Percentiles rank a stretch among this genome's conserved stretches.
These are phyloP conservation scores for Pegoplata infirma DNA, from an alignment of 2,888 invertebrate species.

Conservation along the genomic window DNA sequence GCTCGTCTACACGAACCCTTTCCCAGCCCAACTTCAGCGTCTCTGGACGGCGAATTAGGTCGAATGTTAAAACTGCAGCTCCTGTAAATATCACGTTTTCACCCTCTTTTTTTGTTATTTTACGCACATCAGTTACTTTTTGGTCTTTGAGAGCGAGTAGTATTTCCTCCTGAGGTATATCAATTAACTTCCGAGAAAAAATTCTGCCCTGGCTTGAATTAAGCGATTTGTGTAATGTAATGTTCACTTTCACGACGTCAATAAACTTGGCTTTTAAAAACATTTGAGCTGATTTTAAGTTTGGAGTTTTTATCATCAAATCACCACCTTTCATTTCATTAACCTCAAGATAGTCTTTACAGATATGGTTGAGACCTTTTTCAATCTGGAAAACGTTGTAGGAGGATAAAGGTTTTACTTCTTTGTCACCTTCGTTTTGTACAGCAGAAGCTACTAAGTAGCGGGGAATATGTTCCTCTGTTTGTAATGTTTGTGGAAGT, in stretches of 20 bases:
- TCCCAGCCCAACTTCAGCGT: not conserved
- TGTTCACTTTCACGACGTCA: constrained; percentile 3
- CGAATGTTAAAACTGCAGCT: constrained; percentile 7
- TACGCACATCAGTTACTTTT: not conserved
- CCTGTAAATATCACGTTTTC: not conserved
- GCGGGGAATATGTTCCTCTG: too few species aligned
- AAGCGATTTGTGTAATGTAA: not conserved
- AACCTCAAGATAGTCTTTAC: not conserved
- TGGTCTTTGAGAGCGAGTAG: too few species aligned
- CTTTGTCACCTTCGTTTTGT: too few species aligned
- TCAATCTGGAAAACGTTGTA: constrained; percentile 19
- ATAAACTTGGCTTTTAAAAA: constrained; percentile 9
- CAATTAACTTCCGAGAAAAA: constrained; percentile 2
- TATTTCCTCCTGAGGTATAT: constrained; percentile 9
- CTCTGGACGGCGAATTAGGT: constrained; percentile 6
- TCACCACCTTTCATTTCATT: not conserved
- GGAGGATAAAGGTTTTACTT: not conserved
- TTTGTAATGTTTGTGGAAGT: not conserved
- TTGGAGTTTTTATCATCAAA: not conserved
- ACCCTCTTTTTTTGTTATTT: not conserved
- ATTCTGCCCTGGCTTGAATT: constrained; percentile 7
- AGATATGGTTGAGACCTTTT: not conserved
- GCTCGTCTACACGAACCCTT: not conserved
- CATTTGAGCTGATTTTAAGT: constrained; percentile 12
- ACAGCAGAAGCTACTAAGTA: too few species aligned